phyloP scores from a whole-genome alignment of 2,113 vertebrate species.

The Ovis aries region DNA sequence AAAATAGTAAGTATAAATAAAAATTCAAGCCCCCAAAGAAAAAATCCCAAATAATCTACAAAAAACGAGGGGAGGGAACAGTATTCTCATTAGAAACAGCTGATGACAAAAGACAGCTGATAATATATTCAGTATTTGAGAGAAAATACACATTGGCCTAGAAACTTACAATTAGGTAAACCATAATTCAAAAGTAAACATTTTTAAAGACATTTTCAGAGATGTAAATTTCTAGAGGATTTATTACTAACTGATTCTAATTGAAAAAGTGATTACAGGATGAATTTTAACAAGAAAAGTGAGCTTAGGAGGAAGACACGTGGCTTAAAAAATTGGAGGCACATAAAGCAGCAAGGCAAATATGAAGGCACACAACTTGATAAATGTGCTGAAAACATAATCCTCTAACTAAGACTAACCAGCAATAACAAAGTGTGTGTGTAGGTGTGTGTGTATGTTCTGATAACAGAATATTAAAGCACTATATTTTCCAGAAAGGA shows the following conservation, averaged over 20 bases:
- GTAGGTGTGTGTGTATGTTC: background rate
- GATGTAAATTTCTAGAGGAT: background rate
- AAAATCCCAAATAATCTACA: background rate
- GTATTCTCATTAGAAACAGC: background rate
- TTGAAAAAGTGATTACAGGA: background rate
- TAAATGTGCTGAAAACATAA: background rate
- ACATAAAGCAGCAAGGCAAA: background rate
- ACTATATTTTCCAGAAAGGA: background rate
- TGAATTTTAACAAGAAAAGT: background rate
- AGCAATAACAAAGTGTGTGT: background rate
- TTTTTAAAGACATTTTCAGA: background rate
- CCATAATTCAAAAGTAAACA: background rate
- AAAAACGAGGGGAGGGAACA: background rate
- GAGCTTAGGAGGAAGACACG: background rate
- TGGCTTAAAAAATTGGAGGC: background rate
- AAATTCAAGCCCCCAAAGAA: background rate
- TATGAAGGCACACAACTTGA: background rate
- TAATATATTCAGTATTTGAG: background rate
- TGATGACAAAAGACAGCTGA: background rate
- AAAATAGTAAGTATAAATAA: background rate
- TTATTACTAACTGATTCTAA: background rate
- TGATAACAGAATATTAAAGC: background rate
- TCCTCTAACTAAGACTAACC: background rate
- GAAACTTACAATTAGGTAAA: background rate
- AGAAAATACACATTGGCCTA: background rate